Evolutionary conservation across 2,113 vertebrate species (phyloP).

Genomic region (Geococcyx californianus): DNA sequence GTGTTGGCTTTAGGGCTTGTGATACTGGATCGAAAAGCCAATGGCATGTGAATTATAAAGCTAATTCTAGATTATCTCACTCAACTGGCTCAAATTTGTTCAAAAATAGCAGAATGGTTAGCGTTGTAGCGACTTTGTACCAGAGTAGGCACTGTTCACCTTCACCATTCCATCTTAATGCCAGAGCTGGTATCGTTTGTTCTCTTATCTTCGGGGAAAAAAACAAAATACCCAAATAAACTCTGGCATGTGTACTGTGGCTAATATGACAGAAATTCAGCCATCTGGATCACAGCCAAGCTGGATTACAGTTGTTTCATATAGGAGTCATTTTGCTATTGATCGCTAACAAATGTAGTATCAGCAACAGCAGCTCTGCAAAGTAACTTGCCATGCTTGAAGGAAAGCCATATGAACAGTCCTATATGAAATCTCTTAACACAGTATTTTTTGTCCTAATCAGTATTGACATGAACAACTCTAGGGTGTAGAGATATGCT

Average conservation of each 20-base stretch:
- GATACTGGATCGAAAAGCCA: neutral
- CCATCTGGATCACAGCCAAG: neutral
- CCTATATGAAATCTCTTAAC: neutral
- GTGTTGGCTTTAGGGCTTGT: neutral
- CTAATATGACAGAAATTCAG: neutral
- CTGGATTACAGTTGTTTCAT: neutral
- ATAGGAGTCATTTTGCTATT: neutral
- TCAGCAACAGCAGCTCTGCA: neutral
- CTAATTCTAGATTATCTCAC: neutral
- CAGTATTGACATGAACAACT: neutral
- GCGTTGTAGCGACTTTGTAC: neutral
- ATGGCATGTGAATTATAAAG: neutral
- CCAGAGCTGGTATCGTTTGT: neutral
- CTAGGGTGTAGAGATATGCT: neutral
- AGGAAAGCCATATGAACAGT: neutral
- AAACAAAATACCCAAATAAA: neutral
- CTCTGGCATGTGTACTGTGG: neutral
- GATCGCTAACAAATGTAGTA: neutral
- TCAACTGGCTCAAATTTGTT: neutral
- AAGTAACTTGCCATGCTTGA: neutral
- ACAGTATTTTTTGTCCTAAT: neutral
- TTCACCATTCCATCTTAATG: neutral
- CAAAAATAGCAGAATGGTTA: neutral
- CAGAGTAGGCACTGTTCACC: neutral
- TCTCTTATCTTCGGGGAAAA: neutral